Evolutionary conservation across 2,888 invertebrate genomes (phyloP).

Genomic region (Cheilosia impressa): DNA sequence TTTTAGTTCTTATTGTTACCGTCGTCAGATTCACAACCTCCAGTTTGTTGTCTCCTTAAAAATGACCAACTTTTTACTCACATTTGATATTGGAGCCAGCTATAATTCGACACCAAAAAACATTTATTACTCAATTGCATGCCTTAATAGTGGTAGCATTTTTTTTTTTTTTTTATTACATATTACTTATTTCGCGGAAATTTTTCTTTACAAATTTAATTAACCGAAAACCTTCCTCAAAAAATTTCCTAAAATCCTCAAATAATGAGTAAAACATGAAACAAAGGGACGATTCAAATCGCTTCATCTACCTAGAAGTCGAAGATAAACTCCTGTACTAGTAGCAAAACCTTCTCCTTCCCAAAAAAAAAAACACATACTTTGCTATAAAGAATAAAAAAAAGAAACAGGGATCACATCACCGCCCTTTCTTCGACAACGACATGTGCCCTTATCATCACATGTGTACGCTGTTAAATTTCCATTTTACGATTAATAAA

Average conservation of each 20-base stretch:
- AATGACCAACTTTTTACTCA: no score
- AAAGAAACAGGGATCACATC: conserved; percentile 1
- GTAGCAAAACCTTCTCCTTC: conserved; percentile 7
- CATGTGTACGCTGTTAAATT: conserved; percentile 64
- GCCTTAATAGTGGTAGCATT: no score
- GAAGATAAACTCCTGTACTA: conserved; percentile 31
- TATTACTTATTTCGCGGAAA: no score
- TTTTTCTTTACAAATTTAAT: conserved; percentile 30
- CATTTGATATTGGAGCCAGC: no score
- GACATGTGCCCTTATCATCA: conserved; percentile 36
- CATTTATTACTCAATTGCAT: no score
- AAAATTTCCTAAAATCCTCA: not conserved
- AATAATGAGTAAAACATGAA: conserved; percentile 8
- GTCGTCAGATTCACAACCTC: no score
- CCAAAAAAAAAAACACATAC: conserved; percentile 17
- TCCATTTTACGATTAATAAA: conserved; percentile 75
- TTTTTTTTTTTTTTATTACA: no score
- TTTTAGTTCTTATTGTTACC: no score
- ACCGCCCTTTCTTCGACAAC: not conserved
- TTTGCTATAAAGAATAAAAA: not conserved
- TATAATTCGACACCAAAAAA: not conserved
- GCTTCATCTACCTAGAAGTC: conserved; percentile 31
- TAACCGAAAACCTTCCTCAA: not conserved
- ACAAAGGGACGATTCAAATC: conserved; percentile 33
- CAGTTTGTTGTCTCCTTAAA: no score